Evolutionary conservation across 2,113 vertebrate species (phyloP).

Genomic region (Dipodomys stephensi): DNA sequence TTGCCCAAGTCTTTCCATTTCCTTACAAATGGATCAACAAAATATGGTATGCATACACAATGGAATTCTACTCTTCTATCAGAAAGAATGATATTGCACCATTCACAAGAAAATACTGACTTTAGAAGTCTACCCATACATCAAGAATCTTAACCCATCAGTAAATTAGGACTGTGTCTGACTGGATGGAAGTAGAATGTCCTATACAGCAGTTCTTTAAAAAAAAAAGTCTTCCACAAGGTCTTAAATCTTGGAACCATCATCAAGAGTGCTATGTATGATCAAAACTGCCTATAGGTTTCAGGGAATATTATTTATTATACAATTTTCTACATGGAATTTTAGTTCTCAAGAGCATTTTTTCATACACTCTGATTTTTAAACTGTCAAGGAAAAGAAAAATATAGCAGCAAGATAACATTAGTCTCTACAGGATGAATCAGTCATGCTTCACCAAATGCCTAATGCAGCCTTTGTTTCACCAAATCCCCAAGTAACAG

Average conservation of each 20-base stretch:
- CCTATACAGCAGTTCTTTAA: not conserved
- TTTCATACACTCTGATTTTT: slow-evolving; percentile 70
- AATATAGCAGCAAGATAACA: slow-evolving; percentile 72
- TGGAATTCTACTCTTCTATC: too few species aligned
- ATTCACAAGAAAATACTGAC: too few species aligned
- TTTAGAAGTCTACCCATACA: not conserved
- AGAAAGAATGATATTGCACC: too few species aligned
- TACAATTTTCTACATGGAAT: slow-evolving; percentile 74
- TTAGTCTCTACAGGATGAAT: slow-evolving; percentile 27
- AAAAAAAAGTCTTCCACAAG: not conserved
- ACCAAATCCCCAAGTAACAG: not conserved
- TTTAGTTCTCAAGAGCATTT: slow-evolving; percentile 70
- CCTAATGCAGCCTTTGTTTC: slow-evolving; percentile 9
- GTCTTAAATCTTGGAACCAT: slow-evolving; percentile 60
- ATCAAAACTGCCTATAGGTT: slow-evolving; percentile 43
- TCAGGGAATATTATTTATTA: slow-evolving; percentile 76
- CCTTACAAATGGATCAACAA: too few species aligned
- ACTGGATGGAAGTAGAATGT: not conserved
- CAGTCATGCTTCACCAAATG: not conserved
- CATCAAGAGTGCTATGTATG: slow-evolving; percentile 43
- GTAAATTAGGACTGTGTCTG: not conserved
- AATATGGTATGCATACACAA: too few species aligned
- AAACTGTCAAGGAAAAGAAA: slow-evolving; percentile 70
- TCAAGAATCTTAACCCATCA: not conserved
- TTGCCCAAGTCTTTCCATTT: too few species aligned